A percentile compares a stretch with the other conserved stretches of the same genome.
Conservation (phyloP, 1,140 invertebrate species). For the Ylistrum balloti region DNA sequence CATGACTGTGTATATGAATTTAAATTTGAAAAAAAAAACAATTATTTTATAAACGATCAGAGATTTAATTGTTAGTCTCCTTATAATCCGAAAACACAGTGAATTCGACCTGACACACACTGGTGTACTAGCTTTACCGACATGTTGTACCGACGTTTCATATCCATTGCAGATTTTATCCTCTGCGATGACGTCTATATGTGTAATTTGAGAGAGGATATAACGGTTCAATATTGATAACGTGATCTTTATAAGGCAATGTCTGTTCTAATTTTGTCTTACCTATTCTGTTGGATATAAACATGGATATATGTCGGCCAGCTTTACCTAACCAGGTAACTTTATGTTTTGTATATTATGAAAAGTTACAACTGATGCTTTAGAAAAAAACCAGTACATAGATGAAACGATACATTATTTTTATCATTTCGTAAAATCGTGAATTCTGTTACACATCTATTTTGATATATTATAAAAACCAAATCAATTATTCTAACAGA, state of each 20-base stretch:
- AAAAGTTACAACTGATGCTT: no score
- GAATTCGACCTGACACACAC: neutral
- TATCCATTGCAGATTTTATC: neutral
- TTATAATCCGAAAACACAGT: neutral
- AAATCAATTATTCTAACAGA: no score
- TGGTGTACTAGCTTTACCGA: neutral
- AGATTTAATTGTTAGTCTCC: no score
- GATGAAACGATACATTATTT: no score
- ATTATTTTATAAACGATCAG: no score
- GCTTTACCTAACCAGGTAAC: neutral
- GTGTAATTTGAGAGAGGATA: neutral
- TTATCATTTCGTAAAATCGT: no score
- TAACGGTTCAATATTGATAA: neutral
- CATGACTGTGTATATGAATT: no score
- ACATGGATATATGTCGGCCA: neutral
- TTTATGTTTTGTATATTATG: neutral
- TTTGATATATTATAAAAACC: no score
- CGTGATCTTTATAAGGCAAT: neutral
- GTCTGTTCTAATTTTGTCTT: neutral
- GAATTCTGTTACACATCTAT: no score
- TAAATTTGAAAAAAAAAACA: no score
- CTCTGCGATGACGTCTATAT: neutral
- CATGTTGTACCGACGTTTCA: neutral
- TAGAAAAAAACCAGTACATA: no score
- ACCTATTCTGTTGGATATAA: neutral